Evolutionary conservation across 35 echinoderm and acorn worm species (phyloP).

Genomic region (Heliocidaris erythrogramma): DNA sequence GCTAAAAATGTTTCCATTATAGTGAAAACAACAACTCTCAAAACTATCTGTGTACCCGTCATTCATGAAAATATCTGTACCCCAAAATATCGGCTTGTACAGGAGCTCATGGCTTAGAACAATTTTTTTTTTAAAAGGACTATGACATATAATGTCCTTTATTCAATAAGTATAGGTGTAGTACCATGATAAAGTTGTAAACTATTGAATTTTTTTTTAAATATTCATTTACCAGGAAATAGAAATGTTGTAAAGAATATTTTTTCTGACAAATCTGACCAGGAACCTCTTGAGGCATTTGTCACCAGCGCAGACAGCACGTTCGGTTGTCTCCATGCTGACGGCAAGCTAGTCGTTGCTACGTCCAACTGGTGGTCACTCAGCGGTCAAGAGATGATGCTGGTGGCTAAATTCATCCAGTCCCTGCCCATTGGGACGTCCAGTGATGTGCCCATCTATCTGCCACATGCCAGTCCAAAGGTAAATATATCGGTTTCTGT

Average conservation of each 20-base stretch:
- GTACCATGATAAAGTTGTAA: too few species aligned
- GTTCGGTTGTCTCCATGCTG: conserved; percentile 85
- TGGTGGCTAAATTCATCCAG: conserved; percentile 69
- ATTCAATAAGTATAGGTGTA: too few species aligned
- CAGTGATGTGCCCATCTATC: conserved; percentile 85
- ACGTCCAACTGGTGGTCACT: conserved; percentile 93
- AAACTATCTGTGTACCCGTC: background rate
- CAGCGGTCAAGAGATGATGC: conserved; percentile 84
- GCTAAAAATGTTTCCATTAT: background rate
- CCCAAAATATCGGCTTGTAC: background rate
- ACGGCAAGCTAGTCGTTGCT: conserved; percentile 78
- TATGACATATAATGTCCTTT: too few species aligned
- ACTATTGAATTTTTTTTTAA: too few species aligned
- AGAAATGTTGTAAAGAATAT: too few species aligned
- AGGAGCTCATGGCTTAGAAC: background rate
- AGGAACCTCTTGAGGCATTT: conserved; percentile 88
- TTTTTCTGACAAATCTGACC: background rate
- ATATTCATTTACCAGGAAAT: too few species aligned
- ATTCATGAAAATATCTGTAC: background rate
- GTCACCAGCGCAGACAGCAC: conserved; percentile 87
- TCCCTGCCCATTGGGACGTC: conserved; percentile 75
- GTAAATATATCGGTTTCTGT: conserved; percentile 29
- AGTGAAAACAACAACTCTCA: too few species aligned
- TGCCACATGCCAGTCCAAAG: conserved; percentile 97
- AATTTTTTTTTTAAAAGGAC: too few species aligned